Conservation (phyloP, 2,888 invertebrate species). For the Conchocele bisecta region DNA sequence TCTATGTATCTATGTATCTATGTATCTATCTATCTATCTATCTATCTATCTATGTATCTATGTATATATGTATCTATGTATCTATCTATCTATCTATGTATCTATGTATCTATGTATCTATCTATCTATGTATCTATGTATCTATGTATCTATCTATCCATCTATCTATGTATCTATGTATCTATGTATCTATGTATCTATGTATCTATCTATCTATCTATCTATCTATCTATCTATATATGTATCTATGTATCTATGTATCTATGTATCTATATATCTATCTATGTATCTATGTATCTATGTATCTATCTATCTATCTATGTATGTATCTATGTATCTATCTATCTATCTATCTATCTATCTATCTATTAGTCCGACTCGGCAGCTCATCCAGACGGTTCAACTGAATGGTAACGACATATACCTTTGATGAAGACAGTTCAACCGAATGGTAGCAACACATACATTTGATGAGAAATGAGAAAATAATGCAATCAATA, state of each 20-base stretch:
- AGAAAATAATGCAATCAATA: no score
- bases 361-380: background rate
- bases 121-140: background rate
- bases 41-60: no score
- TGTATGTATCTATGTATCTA: background rate
- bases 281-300: background rate
- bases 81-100: no score
- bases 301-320: background rate
- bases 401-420: no score
- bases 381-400: no score
- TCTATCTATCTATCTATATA: background rate
- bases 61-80: no score
- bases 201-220: background rate
- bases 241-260: background rate
- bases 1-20: no score
- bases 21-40: no score
- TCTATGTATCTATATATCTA: background rate
- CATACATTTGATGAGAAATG: no score
- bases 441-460: no score
- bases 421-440: no score
- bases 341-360: background rate
- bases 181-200: background rate
- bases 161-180: background rate
- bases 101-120: no score
- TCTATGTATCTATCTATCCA: background rate